Percentiles rank a stretch among this genome's conserved stretches.
These are phyloP conservation scores for Euborellia annulipes DNA, from an alignment of 1,140 invertebrate species.

Conservation along the genomic window DNA sequence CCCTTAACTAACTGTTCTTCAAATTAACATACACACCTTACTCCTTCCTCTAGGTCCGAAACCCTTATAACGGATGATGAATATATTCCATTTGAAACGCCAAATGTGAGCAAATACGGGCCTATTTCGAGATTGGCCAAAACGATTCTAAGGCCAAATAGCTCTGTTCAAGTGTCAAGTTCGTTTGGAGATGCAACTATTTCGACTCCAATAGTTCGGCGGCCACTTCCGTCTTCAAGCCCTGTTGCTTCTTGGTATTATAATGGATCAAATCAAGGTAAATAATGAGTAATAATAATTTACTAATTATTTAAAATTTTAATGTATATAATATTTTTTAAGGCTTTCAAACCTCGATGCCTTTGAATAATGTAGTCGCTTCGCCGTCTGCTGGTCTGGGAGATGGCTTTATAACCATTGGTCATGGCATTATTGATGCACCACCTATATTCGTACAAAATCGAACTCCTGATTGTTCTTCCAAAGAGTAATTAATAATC, in stretches of 20 bases:
- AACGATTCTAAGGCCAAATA: constrained; percentile 23
- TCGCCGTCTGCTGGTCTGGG: constrained; percentile 16
- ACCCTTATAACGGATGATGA: constrained; percentile 49
- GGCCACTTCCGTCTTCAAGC: constrained; percentile 35
- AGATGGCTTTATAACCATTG: constrained; percentile 33
- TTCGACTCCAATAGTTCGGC: constrained; percentile 26
- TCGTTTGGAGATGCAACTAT: constrained; percentile 26
- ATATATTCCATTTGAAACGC: constrained; percentile 57
- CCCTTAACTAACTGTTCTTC: constrained; percentile 25
- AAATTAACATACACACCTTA: constrained; percentile 3
- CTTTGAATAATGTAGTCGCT: constrained; percentile 8
- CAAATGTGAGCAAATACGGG: constrained; percentile 56
- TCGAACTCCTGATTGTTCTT: constrained; percentile 17
- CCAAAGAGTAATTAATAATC: constrained; percentile 26
- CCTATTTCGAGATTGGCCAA: constrained; percentile 58
- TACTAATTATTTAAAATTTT: neutral
- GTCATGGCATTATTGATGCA: constrained; percentile 27
- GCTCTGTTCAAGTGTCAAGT: constrained; percentile 19
- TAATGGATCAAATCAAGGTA: constrained; percentile 24
- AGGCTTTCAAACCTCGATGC: constrained; percentile 10
- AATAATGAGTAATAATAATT: constrained; percentile 15
- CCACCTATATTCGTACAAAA: constrained; percentile 23
- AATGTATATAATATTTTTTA: neutral
- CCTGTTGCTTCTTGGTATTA: constrained; percentile 37
- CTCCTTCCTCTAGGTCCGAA: constrained; percentile 31